Percentiles rank a stretch among this genome's conserved stretches.
phyloP scores from a whole-genome alignment of 2,797 vertebrate species.

The Acanthis flammea region DNA sequence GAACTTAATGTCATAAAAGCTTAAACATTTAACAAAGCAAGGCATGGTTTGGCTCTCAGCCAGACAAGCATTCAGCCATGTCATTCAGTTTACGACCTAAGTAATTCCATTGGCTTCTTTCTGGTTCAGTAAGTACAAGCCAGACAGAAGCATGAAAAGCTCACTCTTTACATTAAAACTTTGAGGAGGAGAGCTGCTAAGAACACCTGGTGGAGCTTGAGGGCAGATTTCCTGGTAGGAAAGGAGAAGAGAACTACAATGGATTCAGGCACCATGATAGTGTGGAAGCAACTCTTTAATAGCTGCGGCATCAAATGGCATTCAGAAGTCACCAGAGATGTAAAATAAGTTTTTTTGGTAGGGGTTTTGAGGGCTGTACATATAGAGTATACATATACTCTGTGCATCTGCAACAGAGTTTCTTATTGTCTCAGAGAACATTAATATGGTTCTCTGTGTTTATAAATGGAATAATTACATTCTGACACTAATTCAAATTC shows the following conservation, averaged over 20 bases:
- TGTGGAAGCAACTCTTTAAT: background rate
- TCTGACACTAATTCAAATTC: background rate
- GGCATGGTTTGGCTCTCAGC: background rate
- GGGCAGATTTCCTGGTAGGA: background rate
- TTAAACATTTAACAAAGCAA: background rate
- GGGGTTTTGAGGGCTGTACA: background rate
- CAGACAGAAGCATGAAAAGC: background rate
- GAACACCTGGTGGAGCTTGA: background rate
- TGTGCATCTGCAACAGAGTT: background rate
- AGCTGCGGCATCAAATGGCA: background rate
- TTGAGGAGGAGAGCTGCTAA: background rate
- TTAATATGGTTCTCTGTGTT: background rate
- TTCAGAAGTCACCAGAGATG: background rate
- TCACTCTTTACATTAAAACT: background rate
- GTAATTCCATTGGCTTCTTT: background rate
- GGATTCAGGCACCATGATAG: background rate
- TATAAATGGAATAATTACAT: background rate
- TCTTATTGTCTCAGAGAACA: background rate
- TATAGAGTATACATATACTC: too few species aligned
- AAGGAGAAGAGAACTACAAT: background rate
- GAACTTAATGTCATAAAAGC: background rate
- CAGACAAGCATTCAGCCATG: background rate
- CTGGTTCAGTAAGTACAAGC: background rate
- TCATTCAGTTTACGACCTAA: background rate
- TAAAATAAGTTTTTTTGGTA: background rate